Conservation (phyloP, 2,113 vertebrate species). For the Pelvicachromis taeniatus region DNA sequence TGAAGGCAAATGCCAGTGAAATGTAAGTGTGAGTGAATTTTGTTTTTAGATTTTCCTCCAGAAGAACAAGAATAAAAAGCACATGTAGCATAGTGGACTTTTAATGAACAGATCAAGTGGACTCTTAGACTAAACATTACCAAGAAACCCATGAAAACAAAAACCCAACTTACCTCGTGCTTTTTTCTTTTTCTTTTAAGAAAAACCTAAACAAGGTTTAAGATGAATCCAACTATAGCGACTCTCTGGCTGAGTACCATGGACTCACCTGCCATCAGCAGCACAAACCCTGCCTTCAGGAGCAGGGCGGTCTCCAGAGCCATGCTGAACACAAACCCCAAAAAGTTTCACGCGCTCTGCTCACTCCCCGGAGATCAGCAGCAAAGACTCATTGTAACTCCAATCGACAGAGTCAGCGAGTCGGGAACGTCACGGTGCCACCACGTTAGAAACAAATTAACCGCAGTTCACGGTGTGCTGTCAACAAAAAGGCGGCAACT, state of each 20-base stretch:
- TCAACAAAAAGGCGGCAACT: background rate
- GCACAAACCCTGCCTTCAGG: conserved; percentile 34
- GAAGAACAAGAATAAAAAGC: background rate
- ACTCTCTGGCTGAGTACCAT: background rate
- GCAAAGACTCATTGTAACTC: background rate
- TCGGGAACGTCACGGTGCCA: background rate
- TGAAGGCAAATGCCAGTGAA: background rate
- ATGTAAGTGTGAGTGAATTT: background rate
- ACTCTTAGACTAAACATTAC: background rate
- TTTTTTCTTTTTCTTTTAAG: background rate
- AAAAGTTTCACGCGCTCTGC: background rate
- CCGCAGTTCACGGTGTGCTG: background rate
- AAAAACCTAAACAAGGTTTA: background rate
- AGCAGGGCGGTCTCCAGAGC: background rate
- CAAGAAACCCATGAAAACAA: background rate
- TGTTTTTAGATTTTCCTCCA: background rate
- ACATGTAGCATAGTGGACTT: background rate
- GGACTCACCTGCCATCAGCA: conserved; percentile 54
- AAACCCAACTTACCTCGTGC: background rate
- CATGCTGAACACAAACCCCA: conserved; percentile 20
- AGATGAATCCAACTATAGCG: background rate
- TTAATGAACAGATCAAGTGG: background rate
- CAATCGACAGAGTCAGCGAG: background rate
- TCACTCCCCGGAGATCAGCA: background rate
- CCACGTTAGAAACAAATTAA: background rate